Base-by-base conservation (phyloP, 2,797 vertebrate genomes). In the Eulemur coronatus region DNA sequence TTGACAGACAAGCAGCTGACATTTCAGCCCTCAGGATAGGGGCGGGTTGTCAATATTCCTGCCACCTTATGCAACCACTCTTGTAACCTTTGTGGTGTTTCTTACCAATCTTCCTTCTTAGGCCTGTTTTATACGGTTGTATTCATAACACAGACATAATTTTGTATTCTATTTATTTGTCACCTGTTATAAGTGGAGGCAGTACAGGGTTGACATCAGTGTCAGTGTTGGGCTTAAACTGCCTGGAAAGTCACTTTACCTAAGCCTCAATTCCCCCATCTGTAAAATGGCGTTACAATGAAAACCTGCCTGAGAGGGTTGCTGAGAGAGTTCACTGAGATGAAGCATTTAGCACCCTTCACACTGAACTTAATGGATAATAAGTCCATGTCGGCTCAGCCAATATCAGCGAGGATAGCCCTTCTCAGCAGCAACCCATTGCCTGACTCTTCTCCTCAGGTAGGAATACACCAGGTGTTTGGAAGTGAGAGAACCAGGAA, bases 391-490 rank as follows among this genome's bases (percentile, higher is more conserved):
- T n/a, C 14, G 17, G 15, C 52, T 35, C 50, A 8, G 17, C 55
- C 14, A n/a, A n/a, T 0, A 10, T n/a, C 43, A 11, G 28, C 9
- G 1, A 1, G 43, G 5, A 10, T 0, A 15, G 61, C 72, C n/a
- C 4, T 46, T 63, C 46, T 52, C 18, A 4, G n/a, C 10, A 26
- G 55, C n/a, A 35, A 4, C 24, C 5, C 20, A 24, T 38, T 11
- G 15, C 48, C 89, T n/a, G 26, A 33, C 35, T 26, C 41, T 52
- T 35, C 46, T 24, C 3, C 59, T 50, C 8, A 15, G 2, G 20
- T 7, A 41, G 70, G 28, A 69, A 33, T 65, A 65, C 38, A 5
- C 50, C 10, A 30, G 24, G 17, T 8, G 28, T 7, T 9, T 18
- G 70, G 33, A 87, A 55, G 41, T 35, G 28, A 85, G 46, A 59